Conservation (phyloP, 2,113 vertebrate species). For the Bolborhynchus lineola region DNA sequence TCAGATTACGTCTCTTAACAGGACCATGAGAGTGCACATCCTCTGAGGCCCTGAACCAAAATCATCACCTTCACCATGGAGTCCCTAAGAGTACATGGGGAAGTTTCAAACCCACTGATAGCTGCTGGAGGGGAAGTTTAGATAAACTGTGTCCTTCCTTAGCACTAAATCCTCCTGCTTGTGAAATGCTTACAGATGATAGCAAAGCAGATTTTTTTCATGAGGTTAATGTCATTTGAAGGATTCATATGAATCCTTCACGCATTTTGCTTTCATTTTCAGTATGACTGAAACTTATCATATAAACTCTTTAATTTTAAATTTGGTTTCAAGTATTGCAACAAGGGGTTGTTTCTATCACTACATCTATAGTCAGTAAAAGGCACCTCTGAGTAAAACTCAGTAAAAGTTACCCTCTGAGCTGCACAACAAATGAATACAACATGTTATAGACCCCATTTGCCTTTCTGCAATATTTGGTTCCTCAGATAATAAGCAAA, state of each 20-base stretch:
- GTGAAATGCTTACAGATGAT: neutral
- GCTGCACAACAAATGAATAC: neutral
- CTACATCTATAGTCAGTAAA: neutral
- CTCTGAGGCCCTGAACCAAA: neutral
- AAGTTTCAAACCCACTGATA: neutral
- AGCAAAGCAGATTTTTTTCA: constrained; percentile 10
- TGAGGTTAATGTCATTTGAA: neutral
- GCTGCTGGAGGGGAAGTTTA: constrained; percentile 6
- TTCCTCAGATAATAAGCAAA: neutral
- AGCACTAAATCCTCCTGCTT: neutral
- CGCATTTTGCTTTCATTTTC: constrained; percentile 19
- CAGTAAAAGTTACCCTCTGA: neutral
- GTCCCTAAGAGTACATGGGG: neutral
- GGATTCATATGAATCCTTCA: neutral
- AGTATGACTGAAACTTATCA: neutral
- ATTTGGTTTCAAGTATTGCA: neutral
- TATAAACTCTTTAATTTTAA: neutral
- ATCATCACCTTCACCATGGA: neutral
- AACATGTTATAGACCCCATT: neutral
- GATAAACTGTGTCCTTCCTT: neutral
- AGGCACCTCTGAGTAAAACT: no score
- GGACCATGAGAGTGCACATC: neutral
- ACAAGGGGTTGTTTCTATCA: neutral
- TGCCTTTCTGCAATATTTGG: neutral
- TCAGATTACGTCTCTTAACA: neutral